A percentile compares a stretch with the other conserved stretches of the same genome.
Evolutionary conservation across 2,113 vertebrate genomes (phyloP).

Genomic region (Ceyx cyanopectus): DNA sequence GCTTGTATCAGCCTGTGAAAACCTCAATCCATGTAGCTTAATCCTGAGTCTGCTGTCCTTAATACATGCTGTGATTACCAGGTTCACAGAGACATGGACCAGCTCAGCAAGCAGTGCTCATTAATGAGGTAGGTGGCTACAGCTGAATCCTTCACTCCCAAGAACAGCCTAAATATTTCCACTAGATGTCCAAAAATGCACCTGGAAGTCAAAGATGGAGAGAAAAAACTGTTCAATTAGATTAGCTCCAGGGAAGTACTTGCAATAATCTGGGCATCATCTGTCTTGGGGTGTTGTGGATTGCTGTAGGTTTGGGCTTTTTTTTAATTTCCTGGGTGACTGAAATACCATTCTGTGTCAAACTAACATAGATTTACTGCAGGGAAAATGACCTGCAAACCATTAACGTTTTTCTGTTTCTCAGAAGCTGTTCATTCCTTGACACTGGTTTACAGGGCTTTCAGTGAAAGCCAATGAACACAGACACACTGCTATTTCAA

Average conservation of each 20-base stretch:
- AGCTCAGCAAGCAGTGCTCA: background rate
- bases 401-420: slow-evolving; percentile 15
- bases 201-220: background rate
- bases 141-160: background rate
- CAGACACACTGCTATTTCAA: background rate
- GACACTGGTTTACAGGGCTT: slow-evolving; percentile 27
- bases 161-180: background rate
- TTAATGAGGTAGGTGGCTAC: background rate
- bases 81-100: background rate
- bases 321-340: background rate
- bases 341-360: background rate
- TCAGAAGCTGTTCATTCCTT: slow-evolving; percentile 4
- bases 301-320: background rate
- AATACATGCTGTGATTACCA: background rate
- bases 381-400: slow-evolving; percentile 22
- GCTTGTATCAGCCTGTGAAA: background rate
- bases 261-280: background rate
- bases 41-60: background rate
- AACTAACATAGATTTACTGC: slow-evolving; percentile 18
- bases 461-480: slow-evolving; percentile 20
- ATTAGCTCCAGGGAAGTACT: background rate
- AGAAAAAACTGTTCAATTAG: background rate
- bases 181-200: background rate
- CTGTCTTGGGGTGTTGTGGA: background rate
- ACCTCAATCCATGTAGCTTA: background rate